A percentile compares a stretch with the other conserved stretches of the same genome.
phyloP scores from a whole-genome alignment of 2,113 vertebrate species.

The Mionectes macconnelli region DNA sequence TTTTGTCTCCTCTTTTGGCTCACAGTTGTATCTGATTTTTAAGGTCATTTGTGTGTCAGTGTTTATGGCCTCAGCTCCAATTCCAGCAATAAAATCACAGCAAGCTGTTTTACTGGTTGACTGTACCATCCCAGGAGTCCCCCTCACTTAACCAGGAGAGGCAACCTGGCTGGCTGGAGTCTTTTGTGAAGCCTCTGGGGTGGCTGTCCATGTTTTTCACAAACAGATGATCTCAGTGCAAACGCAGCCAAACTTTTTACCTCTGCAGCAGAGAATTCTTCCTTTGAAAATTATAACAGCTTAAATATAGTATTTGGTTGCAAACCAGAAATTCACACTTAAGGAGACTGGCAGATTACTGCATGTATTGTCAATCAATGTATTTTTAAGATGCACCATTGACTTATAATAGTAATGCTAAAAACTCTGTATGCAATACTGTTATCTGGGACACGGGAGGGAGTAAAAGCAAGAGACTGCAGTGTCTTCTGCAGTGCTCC shows the following conservation, averaged over 20 bases:
- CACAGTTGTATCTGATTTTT: not conserved
- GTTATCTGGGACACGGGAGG: conserved; percentile 23
- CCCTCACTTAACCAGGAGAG: not conserved
- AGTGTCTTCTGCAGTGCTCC: not conserved
- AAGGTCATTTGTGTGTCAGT: not conserved
- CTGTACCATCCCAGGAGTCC: not conserved
- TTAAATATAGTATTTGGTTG: conserved; percentile 74
- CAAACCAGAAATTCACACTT: conserved; percentile 67
- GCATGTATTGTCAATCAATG: conserved; percentile 70
- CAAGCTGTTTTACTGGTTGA: not conserved
- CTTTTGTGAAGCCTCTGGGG: not conserved
- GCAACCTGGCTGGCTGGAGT: not conserved
- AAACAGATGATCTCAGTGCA: not conserved
- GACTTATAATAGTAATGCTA: conserved; percentile 63
- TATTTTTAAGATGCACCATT: conserved; percentile 67
- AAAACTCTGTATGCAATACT: not conserved
- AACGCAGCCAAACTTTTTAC: conserved; percentile 33
- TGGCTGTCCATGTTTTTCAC: not conserved
- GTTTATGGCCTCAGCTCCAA: conserved; percentile 5
- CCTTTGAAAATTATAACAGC: conserved; percentile 62
- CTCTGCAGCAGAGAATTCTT: conserved; percentile 67
- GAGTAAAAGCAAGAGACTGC: not conserved
- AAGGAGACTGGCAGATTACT: conserved; percentile 72
- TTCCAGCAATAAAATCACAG: not conserved
- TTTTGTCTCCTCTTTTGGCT: not conserved